Base-by-base conservation (phyloP, 2,797 vertebrate species). In the Urophycis tenuis region DNA sequence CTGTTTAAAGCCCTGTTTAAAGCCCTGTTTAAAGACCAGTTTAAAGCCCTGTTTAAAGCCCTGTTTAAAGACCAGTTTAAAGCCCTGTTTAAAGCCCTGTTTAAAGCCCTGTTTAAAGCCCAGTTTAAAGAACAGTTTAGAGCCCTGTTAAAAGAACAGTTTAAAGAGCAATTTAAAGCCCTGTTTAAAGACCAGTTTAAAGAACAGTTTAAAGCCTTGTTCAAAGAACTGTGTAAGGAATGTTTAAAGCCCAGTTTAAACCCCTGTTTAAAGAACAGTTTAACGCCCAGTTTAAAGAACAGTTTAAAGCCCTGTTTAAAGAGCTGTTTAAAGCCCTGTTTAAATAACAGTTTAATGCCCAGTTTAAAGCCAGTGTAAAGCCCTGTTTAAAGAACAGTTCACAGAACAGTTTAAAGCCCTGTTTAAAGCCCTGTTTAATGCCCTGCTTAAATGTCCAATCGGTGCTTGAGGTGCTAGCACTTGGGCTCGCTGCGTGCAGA, bases 381-480 rank as follows among this genome's bases (percentile, higher is more conserved):
- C 15, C 45, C 15, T 49, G 45, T 49, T 49, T 49, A 49, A 19
- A 45, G n/a, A n/a, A n/a, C n/a, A n/a, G n/a, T n/a, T n/a, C n/a
- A n/a, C n/a, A 45, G 41, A 12, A 1, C 19, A 1, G 22, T 53
- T 19, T 45, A 10, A 45, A 2, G 41, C 14, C 41, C 14, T 45
- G 41, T 45, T 45, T 9, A 45, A 45, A 9, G 9, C 14, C 41
- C 14, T 45, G 41, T 45, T 45, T 19, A 3, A 45, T 17, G 10
- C 15, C 17, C 3, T 49, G 45, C 3, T 49, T 49, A 49, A 49
- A 49, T 15, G 19, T n/a, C 19, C 12, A 41, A 11, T 41, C 11
- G 12, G 39, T 41, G 3, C 39, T 41, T 41, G 39, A 9, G 53
- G 19, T 8, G 82, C 78, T 73, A 75, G 72, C 8, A n/a, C 22